These are phyloP conservation scores for Ictalurus furcatus DNA, from an alignment of 2,113 vertebrate species.

Conservation along the genomic window DNA sequence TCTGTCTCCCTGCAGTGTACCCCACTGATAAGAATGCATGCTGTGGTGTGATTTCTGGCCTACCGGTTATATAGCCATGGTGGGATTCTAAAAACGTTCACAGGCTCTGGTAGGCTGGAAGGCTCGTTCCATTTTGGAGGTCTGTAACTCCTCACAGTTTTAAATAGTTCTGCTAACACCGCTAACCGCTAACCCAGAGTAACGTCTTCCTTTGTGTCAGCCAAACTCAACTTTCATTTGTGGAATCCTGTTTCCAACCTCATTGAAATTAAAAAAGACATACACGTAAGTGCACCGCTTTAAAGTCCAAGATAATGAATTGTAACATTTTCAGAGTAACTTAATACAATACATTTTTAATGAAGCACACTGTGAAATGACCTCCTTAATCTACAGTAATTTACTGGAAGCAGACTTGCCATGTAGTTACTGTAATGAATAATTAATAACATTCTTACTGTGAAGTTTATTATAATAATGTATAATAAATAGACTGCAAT, in stretches of 20 bases:
- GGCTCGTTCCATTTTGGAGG: not conserved
- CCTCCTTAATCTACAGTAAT: not conserved
- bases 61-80: not conserved
- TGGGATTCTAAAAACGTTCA: not conserved
- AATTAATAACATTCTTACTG: not conserved
- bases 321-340: not conserved
- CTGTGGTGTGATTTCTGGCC: not conserved
- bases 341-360: not conserved
- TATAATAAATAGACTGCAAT: not conserved
- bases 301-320: not conserved
- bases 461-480: not conserved
- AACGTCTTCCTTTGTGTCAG: not conserved
- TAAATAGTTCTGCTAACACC: not conserved
- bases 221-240: not conserved
- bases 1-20: constrained; percentile 10
- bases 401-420: not conserved
- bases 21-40: constrained; percentile 5
- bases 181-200: not conserved
- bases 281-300: not conserved
- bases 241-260: not conserved
- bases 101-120: not conserved
- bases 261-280: not conserved
- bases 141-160: not conserved
- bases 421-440: not conserved
- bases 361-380: not conserved